A percentile compares a stretch with the other conserved stretches of the same genome.
phyloP scores from a whole-genome alignment of 1,140 invertebrate species.

The Goniozus legneri region DNA sequence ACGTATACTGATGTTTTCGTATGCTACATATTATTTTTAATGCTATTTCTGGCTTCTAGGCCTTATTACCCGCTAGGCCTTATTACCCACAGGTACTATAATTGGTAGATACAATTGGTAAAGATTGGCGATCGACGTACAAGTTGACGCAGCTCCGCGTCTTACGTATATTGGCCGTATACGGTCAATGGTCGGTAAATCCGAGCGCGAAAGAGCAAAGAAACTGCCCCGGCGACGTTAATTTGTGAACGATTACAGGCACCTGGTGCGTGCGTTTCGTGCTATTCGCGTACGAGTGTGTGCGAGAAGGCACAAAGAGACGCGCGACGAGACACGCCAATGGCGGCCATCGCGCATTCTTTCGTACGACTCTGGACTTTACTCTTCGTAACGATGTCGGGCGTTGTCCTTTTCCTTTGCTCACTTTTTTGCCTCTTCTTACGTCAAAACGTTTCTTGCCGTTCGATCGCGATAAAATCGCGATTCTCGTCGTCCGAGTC shows the following conservation, averaged over 20 bases:
- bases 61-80: too few relatives aligned
- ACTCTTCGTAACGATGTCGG: constrained; percentile 1
- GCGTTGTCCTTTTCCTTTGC: not conserved
- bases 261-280: constrained; percentile 34
- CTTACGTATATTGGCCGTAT: constrained; percentile 37
- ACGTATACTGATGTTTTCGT: too few relatives aligned
- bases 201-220: constrained; percentile 28
- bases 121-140: constrained; percentile 28
- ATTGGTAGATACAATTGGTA: constrained; percentile 29
- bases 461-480: not conserved
- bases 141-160: constrained; percentile 16
- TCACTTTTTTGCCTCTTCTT: not conserved
- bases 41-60: too few relatives aligned
- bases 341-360: constrained; percentile 38
- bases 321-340: constrained; percentile 20
- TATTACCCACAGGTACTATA: not conserved
- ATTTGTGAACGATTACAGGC: constrained; percentile 51
- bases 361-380: constrained; percentile 21
- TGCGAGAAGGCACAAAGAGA: constrained; percentile 28
- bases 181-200: constrained; percentile 37
- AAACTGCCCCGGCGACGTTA: constrained; percentile 45
- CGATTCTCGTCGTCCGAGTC: too few relatives aligned
- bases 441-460: not conserved
- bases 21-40: too few relatives aligned
- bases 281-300: constrained; percentile 10